A percentile compares a stretch with the other conserved stretches of the same genome.
phyloP scores from a whole-genome alignment of 2,113 vertebrate genomes.

The Diadophis punctatus region DNA sequence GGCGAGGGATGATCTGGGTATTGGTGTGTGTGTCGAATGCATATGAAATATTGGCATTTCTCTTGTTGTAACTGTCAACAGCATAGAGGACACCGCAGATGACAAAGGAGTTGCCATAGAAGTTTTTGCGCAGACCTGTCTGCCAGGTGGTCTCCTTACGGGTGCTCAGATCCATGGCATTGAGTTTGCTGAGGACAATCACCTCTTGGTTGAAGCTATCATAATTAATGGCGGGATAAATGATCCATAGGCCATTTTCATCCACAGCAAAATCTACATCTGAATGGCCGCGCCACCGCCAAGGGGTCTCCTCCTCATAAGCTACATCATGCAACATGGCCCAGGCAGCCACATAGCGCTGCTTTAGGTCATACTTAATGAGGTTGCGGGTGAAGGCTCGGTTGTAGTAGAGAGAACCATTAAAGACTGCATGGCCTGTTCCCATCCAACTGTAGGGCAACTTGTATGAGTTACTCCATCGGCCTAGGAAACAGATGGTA shows the following conservation, averaged over 20 bases:
- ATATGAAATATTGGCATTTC: conserved; percentile 87
- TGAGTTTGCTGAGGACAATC: conserved; percentile 87
- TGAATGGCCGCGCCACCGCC: conserved; percentile 87
- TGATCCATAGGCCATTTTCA: conserved; percentile 93
- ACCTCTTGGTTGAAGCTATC: conserved; percentile 91
- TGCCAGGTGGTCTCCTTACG: conserved; percentile 93
- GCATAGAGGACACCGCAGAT: conserved; percentile 96
- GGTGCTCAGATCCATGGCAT: conserved; percentile 85
- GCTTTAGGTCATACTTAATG: conserved; percentile 91
- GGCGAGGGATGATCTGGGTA: conserved; percentile 89
- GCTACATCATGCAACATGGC: conserved; percentile 89
- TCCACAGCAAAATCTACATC: conserved; percentile 91
- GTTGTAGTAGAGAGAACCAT: conserved; percentile 92
- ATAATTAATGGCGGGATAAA: conserved; percentile 90
- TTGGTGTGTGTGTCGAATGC: conserved; percentile 98
- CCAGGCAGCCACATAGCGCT: conserved; percentile 87
- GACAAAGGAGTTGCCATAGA: conserved; percentile 92
- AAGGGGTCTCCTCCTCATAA: conserved; percentile 81
- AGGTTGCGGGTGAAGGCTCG: conserved; percentile 94
- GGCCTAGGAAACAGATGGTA: conserved; percentile 68
- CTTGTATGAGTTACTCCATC: conserved; percentile 94
- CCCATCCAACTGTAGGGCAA: conserved; percentile 96
- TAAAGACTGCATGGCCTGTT: conserved; percentile 90
- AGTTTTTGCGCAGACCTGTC: conserved; percentile 85
- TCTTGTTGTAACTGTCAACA: conserved; percentile 86